phyloP scores from a whole-genome alignment of 2,888 invertebrate genomes.

The Acanthoscelides obtectus region DNA sequence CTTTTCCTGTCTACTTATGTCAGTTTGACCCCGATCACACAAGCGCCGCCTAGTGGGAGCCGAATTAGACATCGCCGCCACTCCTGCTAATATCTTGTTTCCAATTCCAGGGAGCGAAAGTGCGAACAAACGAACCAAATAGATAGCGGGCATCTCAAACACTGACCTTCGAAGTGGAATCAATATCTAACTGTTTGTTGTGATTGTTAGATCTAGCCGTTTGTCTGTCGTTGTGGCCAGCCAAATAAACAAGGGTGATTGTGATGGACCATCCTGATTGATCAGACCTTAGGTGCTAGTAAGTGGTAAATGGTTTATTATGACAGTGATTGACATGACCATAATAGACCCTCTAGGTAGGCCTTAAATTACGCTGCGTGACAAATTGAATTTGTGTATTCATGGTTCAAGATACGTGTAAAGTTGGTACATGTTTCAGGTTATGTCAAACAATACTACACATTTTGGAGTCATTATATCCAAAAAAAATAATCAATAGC shows the following conservation, averaged over 20 bases:
- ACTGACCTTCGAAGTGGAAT: constrained; percentile 11
- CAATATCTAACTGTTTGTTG: constrained; percentile 30
- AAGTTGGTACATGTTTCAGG: neutral
- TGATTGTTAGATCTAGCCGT: constrained; percentile 39
- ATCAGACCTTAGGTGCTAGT: neutral
- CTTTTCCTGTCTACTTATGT: no score
- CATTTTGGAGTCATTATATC: no score
- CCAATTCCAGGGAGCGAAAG: neutral
- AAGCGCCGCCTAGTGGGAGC: no score
- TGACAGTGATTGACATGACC: neutral
- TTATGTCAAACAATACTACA: no score
- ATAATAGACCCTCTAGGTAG: neutral
- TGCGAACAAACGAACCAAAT: neutral
- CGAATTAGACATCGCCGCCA: no score
- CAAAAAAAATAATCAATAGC: no score
- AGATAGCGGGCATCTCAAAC: neutral
- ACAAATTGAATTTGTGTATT: neutral
- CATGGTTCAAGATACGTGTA: neutral
- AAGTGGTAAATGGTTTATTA: neutral
- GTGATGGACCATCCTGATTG: neutral
- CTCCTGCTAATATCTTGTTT: no score
- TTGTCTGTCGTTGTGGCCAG: constrained; percentile 15
- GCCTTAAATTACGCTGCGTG: neutral
- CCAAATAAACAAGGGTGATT: constrained; percentile 11
- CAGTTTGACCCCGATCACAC: no score